Evolutionary conservation across 2,797 vertebrate species (phyloP).

Genomic region (Hipposideros larvatus): DNA sequence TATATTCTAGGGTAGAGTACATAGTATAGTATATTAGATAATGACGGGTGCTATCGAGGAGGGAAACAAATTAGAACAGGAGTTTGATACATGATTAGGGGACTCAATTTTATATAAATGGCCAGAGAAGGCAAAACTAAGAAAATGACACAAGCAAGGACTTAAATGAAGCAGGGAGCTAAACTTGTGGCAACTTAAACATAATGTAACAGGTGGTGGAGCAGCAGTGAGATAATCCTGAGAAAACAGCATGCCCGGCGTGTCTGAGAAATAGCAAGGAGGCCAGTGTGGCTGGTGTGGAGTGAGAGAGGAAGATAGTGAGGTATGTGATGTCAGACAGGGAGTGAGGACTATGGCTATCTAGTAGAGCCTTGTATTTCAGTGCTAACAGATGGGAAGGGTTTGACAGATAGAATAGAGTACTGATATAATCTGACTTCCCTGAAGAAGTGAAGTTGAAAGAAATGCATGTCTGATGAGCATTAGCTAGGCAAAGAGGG

Average conservation of each 20-base stretch:
- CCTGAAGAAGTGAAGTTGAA: not conserved
- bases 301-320: not conserved
- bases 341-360: not conserved
- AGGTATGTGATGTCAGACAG: not conserved
- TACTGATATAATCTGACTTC: not conserved
- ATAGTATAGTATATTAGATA: not conserved
- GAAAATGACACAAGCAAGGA: not conserved
- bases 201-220: not conserved
- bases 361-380: not conserved
- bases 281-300: too few species aligned
- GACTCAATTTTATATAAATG: not conserved
- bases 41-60: not conserved
- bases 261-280: not conserved
- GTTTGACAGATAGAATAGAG: not conserved
- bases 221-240: not conserved
- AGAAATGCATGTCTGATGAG: not conserved
- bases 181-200: not conserved
- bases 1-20: not conserved
- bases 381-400: not conserved
- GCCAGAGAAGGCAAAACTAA: not conserved
- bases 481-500: not conserved
- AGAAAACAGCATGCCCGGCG: not conserved
- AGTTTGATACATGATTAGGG: not conserved
- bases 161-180: not conserved
- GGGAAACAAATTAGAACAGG: not conserved